Conservation (phyloP, 53 echinoderm and acorn worm genomes). For the Holothuria scabra region DNA sequence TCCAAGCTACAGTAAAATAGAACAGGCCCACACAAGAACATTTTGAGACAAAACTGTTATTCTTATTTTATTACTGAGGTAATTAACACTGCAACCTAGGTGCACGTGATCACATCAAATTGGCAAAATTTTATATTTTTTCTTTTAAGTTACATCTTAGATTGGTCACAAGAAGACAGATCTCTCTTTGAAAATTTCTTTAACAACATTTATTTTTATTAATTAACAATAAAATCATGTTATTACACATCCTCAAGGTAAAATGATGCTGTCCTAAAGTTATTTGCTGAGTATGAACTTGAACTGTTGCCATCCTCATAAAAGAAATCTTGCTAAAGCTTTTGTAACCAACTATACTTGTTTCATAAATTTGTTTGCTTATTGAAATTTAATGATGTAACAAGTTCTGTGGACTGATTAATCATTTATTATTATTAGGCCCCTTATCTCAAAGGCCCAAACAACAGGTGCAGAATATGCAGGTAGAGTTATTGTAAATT, state of each 20-base stretch:
- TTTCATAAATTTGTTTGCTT: no score
- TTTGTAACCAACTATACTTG: no score
- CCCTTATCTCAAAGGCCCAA: no score
- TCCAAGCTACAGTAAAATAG: not conserved
- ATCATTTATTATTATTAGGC: no score
- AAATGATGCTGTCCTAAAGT: no score
- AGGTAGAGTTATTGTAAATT: no score
- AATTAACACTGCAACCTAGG: not conserved
- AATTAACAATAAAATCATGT: not conserved
- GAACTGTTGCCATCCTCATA: no score
- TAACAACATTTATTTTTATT: not conserved
- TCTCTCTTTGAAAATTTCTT: not conserved
- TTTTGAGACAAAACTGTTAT: not conserved
- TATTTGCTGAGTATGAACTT: no score
- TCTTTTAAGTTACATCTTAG: not conserved
- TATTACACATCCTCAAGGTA: not conserved
- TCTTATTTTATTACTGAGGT: not conserved
- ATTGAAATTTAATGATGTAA: no score
- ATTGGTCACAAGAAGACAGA: not conserved
- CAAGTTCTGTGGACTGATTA: no score
- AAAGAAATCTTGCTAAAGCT: no score
- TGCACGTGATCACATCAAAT: conserved; percentile 17
- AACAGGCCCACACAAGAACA: not conserved
- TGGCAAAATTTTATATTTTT: not conserved
- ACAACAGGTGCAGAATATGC: no score